Evolutionary conservation across 2,113 vertebrate species (phyloP).

Genomic region (Lipotes vexillifer): DNA sequence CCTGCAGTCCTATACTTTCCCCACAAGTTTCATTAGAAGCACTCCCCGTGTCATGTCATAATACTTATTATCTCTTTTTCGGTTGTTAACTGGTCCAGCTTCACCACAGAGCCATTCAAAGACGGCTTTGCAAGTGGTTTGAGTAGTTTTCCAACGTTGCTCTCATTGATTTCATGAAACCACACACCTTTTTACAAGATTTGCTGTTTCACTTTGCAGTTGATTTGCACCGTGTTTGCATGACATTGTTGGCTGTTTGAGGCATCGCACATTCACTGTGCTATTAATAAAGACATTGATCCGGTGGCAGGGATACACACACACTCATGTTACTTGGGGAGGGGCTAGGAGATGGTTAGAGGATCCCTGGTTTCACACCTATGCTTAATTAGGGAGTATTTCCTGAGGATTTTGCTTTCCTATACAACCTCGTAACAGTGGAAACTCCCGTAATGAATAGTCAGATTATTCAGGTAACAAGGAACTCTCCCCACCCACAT

Average conservation of each 20-base stretch:
- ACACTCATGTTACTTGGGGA: neutral
- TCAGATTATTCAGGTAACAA: neutral
- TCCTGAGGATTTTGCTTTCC: neutral
- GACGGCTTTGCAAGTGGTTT: neutral
- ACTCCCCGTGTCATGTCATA: neutral
- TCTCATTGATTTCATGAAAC: neutral
- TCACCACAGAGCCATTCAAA: neutral
- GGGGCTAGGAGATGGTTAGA: neutral
- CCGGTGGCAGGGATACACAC: neutral
- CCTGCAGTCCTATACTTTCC: neutral
- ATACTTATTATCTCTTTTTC: neutral
- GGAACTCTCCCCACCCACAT: neutral
- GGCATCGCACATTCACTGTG: neutral
- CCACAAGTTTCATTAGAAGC: neutral
- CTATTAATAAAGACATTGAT: neutral
- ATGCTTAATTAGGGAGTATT: neutral
- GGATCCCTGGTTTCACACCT: neutral
- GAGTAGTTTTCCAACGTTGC: neutral
- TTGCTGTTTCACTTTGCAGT: neutral
- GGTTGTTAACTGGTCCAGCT: neutral
- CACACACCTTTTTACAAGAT: neutral
- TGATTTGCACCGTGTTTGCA: neutral
- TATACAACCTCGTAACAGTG: neutral
- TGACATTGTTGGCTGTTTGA: neutral
- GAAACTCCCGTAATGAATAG: neutral